Evolutionary conservation across 2,797 vertebrate species (phyloP).

Genomic region (Danio kyathit): DNA sequence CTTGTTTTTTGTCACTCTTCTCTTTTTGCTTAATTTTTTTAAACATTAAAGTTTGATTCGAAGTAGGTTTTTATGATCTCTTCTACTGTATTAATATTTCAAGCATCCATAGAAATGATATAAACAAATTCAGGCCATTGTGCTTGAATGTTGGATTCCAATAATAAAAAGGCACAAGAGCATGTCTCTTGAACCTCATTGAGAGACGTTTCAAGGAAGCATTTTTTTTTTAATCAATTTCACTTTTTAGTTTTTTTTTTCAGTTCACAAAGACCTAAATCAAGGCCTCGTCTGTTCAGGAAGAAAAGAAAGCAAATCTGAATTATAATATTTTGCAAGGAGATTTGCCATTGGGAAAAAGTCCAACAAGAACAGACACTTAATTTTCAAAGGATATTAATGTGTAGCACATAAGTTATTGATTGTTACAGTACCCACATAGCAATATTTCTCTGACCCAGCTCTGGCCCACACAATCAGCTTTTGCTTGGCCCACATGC

Average conservation of each 20-base stretch:
- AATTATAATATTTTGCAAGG: background rate
- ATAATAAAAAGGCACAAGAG: background rate
- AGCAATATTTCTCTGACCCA: too few relatives aligned
- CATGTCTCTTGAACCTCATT: background rate
- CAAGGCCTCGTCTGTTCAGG: background rate
- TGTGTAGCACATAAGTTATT: too few relatives aligned
- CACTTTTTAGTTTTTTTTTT: background rate
- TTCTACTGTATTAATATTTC: background rate
- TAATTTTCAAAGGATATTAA: too few relatives aligned
- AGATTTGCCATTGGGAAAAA: too few relatives aligned
- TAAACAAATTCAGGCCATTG: conserved; percentile 18
- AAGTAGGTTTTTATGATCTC: conserved; percentile 26
- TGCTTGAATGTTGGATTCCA: background rate
- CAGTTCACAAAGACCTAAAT: background rate
- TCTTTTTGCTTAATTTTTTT: background rate
- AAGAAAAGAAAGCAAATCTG: background rate
- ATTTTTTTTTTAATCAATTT: background rate
- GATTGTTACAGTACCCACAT: too few relatives aligned
- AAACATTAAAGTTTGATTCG: background rate
- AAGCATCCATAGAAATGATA: background rate
- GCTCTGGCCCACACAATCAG: too few relatives aligned
- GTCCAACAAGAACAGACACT: too few relatives aligned
- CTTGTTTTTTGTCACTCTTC: too few relatives aligned
- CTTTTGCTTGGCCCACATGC: too few relatives aligned
- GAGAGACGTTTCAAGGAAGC: background rate